A percentile compares a stretch with the other conserved stretches of the same genome.
Evolutionary conservation across 2,888 invertebrate genomes (phyloP).

Genomic region (Drosophila paracracens): DNA sequence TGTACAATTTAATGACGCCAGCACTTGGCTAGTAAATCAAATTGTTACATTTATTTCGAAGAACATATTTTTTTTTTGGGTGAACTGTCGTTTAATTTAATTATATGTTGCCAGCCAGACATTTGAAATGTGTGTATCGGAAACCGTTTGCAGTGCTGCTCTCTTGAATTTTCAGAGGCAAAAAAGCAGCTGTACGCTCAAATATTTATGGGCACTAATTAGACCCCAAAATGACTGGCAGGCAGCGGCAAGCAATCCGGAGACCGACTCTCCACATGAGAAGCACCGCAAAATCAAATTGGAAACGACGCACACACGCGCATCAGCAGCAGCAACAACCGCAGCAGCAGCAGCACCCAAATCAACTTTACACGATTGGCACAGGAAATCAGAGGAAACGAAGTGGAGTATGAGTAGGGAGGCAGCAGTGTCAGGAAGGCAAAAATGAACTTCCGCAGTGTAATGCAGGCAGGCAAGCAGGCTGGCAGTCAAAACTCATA

Average conservation of each 20-base stretch:
- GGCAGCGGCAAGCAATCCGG: background rate
- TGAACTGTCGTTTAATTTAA: slow-evolving; percentile 64
- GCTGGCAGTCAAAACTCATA: slow-evolving; percentile 14
- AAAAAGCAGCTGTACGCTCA: background rate
- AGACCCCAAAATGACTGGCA: slow-evolving; percentile 13
- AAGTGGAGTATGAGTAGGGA: background rate
- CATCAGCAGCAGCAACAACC: slow-evolving; percentile 1
- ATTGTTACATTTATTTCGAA: slow-evolving; percentile 51
- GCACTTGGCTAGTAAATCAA: slow-evolving; percentile 68
- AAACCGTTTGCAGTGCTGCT: slow-evolving; percentile 33
- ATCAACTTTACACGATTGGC: slow-evolving; percentile 33
- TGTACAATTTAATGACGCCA: slow-evolving; percentile 74
- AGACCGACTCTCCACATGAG: slow-evolving; percentile 19
- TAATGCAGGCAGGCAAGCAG: background rate
- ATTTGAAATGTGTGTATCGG: slow-evolving; percentile 55
- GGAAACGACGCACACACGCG: slow-evolving; percentile 23
- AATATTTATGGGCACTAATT: slow-evolving; percentile 53
- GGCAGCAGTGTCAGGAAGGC: slow-evolving; percentile 3
- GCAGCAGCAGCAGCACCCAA: slow-evolving; percentile 16
- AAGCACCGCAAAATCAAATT: slow-evolving; percentile 47
- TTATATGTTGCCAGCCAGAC: slow-evolving; percentile 41
- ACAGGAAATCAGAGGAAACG: slow-evolving; percentile 42
- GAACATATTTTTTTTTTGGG: slow-evolving; percentile 4
- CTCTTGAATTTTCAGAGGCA: slow-evolving; percentile 8
- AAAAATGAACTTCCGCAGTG: slow-evolving; percentile 31